These are phyloP conservation scores for Achlya flavicornis DNA, from an alignment of 2,888 invertebrate genomes.

Conservation along the genomic window DNA sequence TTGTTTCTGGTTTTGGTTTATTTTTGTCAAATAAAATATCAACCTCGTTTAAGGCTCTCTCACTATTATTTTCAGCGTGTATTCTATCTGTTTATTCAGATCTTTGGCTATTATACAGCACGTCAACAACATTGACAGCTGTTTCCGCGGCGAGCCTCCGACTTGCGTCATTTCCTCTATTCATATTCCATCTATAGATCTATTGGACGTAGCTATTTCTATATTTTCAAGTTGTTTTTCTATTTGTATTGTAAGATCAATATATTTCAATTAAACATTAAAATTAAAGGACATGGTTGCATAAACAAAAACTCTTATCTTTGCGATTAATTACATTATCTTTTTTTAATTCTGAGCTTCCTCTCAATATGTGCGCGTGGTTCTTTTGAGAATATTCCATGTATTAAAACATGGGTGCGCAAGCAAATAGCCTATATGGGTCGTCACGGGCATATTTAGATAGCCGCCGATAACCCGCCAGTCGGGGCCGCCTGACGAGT, in stretches of 20 bases:
- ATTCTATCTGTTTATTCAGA: slow-evolving; percentile 42
- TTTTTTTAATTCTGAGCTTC: background rate
- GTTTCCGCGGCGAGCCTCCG: slow-evolving; percentile 42
- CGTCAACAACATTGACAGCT: slow-evolving; percentile 46
- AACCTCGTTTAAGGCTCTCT: background rate
- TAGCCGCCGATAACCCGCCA: slow-evolving; percentile 43
- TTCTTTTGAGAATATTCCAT: slow-evolving; percentile 15
- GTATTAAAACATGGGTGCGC: slow-evolving; percentile 32
- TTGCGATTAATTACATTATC: background rate
- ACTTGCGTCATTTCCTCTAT: slow-evolving; percentile 37
- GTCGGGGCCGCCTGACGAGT: slow-evolving; percentile 29
- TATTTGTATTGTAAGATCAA: background rate
- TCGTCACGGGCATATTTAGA: slow-evolving; percentile 48
- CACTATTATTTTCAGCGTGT: slow-evolving; percentile 15
- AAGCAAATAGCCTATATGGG: slow-evolving; percentile 25
- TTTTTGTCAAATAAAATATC: background rate
- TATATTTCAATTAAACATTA: background rate
- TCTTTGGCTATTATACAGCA: slow-evolving; percentile 29
- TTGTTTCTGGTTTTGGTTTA: background rate
- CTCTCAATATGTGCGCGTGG: background rate
- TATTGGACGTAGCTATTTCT: background rate
- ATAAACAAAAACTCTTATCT: no score
- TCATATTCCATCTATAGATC: slow-evolving; percentile 24
- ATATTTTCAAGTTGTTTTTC: background rate
- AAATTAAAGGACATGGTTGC: background rate